Evolutionary conservation across 2,797 vertebrate species (phyloP).

Genomic region (Lutjanus argentimaculatus): DNA sequence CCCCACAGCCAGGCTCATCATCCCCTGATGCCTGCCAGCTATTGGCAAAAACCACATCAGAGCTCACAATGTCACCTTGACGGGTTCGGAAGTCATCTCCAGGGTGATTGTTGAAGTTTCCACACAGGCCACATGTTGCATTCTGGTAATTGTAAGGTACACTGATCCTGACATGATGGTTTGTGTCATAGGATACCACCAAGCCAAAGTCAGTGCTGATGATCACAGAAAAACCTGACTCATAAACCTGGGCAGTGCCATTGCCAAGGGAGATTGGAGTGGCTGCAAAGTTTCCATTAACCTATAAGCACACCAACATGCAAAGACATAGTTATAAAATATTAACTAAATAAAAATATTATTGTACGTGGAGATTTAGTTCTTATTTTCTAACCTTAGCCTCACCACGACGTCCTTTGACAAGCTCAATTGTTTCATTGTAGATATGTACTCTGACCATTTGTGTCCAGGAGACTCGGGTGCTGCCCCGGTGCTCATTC

Average conservation of each 20-base stretch:
- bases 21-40: constrained; percentile 68
- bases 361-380: no score
- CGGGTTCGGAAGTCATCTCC: constrained; percentile 78
- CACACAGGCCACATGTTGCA: constrained; percentile 81
- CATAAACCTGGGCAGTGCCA: constrained; percentile 67
- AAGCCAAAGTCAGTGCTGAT: constrained; percentile 80
- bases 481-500: constrained; percentile 78
- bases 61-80: constrained; percentile 50
- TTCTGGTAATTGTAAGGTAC: constrained; percentile 73
- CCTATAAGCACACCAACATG: constrained; percentile 62
- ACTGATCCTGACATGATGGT: constrained; percentile 64
- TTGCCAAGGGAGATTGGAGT: constrained; percentile 72
- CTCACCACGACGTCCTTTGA: constrained; percentile 60
- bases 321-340: background rate
- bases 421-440: constrained; percentile 75
- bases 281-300: constrained; percentile 69
- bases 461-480: constrained; percentile 72
- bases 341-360: no score
- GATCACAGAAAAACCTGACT: constrained; percentile 73
- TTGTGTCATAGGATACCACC: constrained; percentile 74
- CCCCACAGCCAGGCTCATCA: constrained; percentile 51
- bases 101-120: constrained; percentile 69
- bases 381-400: constrained; percentile 67
- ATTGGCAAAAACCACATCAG: constrained; percentile 73
- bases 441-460: constrained; percentile 78